These are phyloP conservation scores for Ailuropoda melanoleuca DNA, from an alignment of 2,113 vertebrate species.

Conservation along the genomic window DNA sequence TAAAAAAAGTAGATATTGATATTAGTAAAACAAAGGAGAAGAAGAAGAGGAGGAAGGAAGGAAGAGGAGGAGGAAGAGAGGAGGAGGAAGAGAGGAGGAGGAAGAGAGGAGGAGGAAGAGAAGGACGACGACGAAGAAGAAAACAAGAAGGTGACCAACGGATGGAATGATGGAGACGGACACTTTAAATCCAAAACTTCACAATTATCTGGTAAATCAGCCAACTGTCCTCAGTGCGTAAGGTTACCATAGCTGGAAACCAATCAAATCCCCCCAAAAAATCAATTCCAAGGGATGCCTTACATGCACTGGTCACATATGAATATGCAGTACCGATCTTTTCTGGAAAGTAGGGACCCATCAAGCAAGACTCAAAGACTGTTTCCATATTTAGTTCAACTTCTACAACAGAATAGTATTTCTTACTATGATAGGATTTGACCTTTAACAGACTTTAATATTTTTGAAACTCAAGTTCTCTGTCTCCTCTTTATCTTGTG, in stretches of 20 bases:
- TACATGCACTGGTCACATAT: neutral
- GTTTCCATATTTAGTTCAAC: neutral
- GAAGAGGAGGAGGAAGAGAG: too few relatives aligned
- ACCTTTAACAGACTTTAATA: conserved; percentile 39
- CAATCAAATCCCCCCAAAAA: neutral
- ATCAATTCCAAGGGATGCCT: neutral
- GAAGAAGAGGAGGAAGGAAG: neutral
- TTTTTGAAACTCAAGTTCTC: conserved; percentile 31
- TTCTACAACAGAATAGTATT: neutral
- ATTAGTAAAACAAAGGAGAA: neutral
- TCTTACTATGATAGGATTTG: neutral
- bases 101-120: fast-evolving
- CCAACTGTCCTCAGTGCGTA: neutral
- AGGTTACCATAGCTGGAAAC: neutral
- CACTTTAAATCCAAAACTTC: neutral
- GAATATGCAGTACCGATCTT: neutral
- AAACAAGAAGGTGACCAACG: neutral
- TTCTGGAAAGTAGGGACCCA: neutral
- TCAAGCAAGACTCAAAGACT: conserved; percentile 33
- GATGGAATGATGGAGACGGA: neutral
- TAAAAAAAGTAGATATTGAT: neutral
- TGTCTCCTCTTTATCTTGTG: neutral
- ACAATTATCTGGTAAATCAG: neutral
- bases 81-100: fast-evolving
- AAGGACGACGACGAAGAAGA: neutral